Evolutionary conservation across 2,113 vertebrate genomes (phyloP).

Genomic region (Beaufortia kweichowensis): DNA sequence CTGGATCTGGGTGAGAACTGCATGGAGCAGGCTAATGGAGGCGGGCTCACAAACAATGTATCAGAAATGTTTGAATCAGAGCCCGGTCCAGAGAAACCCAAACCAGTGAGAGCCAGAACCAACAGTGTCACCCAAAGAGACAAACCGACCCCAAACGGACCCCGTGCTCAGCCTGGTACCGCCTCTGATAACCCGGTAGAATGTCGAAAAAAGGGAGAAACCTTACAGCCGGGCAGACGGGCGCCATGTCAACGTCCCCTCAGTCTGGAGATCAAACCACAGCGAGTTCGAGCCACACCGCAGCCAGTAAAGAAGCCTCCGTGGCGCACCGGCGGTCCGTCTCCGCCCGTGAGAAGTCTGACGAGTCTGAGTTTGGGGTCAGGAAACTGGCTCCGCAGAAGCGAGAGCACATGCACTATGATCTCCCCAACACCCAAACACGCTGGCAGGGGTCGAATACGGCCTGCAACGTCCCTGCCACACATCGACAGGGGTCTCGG

Average conservation of each 20-base stretch:
- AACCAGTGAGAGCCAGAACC: slow-evolving; percentile 45
- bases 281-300: slow-evolving; percentile 48
- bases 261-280: slow-evolving; percentile 65
- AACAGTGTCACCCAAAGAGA: slow-evolving; percentile 59
- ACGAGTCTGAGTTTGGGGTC: slow-evolving; percentile 68
- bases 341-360: slow-evolving; percentile 67
- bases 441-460: slow-evolving; percentile 64
- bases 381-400: slow-evolving; percentile 76
- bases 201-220: slow-evolving; percentile 30
- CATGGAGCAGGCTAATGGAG: slow-evolving; percentile 73
- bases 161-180: slow-evolving; percentile 54
- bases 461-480: slow-evolving; percentile 84
- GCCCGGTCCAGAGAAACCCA: slow-evolving; percentile 48
- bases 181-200: slow-evolving; percentile 52
- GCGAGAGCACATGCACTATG: slow-evolving; percentile 77
- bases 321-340: slow-evolving; percentile 70
- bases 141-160: slow-evolving; percentile 64
- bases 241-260: slow-evolving; percentile 57
- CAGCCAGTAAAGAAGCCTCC: slow-evolving; percentile 66
- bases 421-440: slow-evolving; percentile 58
- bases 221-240: slow-evolving; percentile 18
- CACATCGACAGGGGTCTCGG: slow-evolving; percentile 77
- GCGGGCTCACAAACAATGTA: slow-evolving; percentile 48
- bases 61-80: slow-evolving; percentile 55
- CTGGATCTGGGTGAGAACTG: slow-evolving; percentile 77